These are phyloP conservation scores for Larimichthys polyactis DNA, from an alignment of 2,113 vertebrate species.

Conservation along the genomic window DNA sequence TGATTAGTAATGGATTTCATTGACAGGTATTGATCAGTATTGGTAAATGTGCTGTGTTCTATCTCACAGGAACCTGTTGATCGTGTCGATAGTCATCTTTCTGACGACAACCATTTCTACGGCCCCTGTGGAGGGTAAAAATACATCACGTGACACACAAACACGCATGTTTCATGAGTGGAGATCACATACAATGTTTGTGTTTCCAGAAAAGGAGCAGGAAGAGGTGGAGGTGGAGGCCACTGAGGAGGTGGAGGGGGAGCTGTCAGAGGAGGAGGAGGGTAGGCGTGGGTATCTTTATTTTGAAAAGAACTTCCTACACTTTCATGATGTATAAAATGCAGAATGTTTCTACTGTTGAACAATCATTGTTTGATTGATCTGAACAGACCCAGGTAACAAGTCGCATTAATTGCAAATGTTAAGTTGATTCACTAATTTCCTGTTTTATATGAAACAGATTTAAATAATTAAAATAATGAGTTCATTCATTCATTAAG, in stretches of 20 bases:
- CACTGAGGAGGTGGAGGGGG: conserved; percentile 77
- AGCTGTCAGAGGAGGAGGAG: conserved; percentile 84
- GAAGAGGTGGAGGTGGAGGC: conserved; percentile 79
- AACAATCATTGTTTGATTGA: not conserved
- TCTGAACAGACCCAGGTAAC: too few species aligned
- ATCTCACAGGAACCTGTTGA: conserved; percentile 72
- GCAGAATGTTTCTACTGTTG: not conserved
- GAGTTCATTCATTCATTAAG: too few species aligned
- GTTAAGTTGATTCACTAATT: not conserved
- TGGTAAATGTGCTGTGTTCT: conserved; percentile 15
- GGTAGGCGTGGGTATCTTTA: conserved; percentile 70
- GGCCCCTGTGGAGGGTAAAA: conserved; percentile 81
- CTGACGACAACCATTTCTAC: conserved; percentile 58
- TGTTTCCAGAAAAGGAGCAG: conserved; percentile 79
- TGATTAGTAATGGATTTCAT: not conserved
- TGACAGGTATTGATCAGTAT: not conserved
- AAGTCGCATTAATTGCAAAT: too few species aligned
- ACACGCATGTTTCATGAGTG: too few species aligned
- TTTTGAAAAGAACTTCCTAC: not conserved
- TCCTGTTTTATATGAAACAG: not conserved
- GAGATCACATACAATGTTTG: too few species aligned
- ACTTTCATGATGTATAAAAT: not conserved
- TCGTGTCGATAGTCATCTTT: conserved; percentile 68
- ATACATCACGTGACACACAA: not conserved
- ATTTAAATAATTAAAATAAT: not conserved